These are phyloP conservation scores for Copidosoma floridanum DNA, from an alignment of 1,140 invertebrate genomes.

Conservation along the genomic window DNA sequence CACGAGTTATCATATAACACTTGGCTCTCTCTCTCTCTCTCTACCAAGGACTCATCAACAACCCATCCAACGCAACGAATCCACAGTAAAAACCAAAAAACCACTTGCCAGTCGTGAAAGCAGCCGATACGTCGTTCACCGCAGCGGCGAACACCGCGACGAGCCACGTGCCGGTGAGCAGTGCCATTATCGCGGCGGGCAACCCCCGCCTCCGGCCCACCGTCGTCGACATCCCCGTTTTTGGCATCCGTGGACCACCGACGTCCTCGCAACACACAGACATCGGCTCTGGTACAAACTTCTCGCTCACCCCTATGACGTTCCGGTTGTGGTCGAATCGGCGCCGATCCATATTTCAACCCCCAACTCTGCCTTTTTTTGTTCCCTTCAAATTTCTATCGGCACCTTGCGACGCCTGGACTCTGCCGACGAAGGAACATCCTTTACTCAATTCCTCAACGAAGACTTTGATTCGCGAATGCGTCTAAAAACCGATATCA, in stretches of 20 bases:
- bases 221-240: background rate
- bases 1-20: too few relatives aligned
- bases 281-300: background rate
- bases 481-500: background rate
- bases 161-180: conserved; percentile 37
- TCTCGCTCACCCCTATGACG: background rate
- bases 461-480: too few relatives aligned
- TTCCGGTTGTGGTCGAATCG: conserved; percentile 5
- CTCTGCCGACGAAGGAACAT: too few relatives aligned
- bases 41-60: background rate
- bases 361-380: too few relatives aligned
- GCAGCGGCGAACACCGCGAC: conserved; percentile 35
- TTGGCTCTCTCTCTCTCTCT: background rate
- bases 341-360: conserved; percentile 7
- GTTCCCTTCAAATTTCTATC: too few relatives aligned
- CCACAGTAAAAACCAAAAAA: background rate
- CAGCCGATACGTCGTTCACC: conserved; percentile 32
- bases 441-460: too few relatives aligned
- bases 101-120: conserved; percentile 46
- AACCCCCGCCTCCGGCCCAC: background rate
- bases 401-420: too few relatives aligned
- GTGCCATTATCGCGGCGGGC: conserved; percentile 34
- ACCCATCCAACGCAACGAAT: background rate
- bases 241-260: background rate
- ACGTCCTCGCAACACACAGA: background rate